A percentile compares a stretch with the other conserved stretches of the same genome.
phyloP scores from a whole-genome alignment of 2,888 invertebrate species.

The Cylloceria caligata region DNA sequence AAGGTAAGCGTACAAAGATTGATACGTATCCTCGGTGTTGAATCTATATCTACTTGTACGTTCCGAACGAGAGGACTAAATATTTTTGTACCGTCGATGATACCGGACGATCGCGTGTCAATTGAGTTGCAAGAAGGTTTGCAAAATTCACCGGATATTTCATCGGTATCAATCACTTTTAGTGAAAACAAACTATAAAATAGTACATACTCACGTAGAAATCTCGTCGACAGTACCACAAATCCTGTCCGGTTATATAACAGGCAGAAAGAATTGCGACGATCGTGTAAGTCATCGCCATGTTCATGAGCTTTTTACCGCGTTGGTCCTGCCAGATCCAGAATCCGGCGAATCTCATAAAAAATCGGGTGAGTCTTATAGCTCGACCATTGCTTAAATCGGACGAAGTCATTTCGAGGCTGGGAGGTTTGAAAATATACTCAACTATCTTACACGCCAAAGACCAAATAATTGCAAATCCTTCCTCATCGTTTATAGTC shows the following conservation, averaged over 20 bases:
- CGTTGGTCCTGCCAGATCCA: constrained; percentile 60
- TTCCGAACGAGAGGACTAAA: background rate
- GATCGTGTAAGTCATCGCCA: constrained; percentile 59
- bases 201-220: constrained; percentile 66
- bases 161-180: background rate
- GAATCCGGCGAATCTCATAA: constrained; percentile 68
- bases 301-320: constrained; percentile 48
- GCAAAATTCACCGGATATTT: too few relatives aligned
- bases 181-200: background rate
- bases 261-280: constrained; percentile 44
- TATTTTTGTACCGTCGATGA: background rate
- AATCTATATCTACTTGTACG: background rate
- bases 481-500: too few relatives aligned
- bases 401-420: constrained; percentile 27
- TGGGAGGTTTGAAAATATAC: background rate
- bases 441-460: background rate
- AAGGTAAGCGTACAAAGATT: background rate
- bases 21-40: background rate
- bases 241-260: constrained; percentile 50
- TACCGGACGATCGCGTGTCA: background rate
- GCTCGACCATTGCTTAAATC: constrained; percentile 53
- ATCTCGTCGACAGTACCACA: constrained; percentile 62
- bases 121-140: too few relatives aligned
- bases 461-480: too few relatives aligned
- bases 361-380: constrained; percentile 62